Base-by-base conservation (phyloP, 2,113 vertebrate genomes). In the Xerus inauris region DNA sequence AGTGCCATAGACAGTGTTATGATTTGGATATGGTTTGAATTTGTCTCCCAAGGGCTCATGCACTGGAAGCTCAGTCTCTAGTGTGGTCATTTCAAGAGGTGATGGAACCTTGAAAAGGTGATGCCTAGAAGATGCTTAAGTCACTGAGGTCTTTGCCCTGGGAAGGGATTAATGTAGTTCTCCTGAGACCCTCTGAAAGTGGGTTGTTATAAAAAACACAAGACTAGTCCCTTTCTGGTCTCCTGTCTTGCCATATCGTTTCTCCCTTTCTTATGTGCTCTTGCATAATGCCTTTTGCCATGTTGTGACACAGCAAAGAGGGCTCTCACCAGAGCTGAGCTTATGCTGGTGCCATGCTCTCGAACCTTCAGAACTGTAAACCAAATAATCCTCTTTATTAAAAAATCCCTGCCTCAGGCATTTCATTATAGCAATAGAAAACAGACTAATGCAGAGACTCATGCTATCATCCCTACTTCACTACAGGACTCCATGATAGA, bases 381-480 rank as follows among this genome's bases (percentile, higher is more conserved):
- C 24, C 28, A 62, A 11, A 62, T 11, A 64, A 65, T 28, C 1
- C n/a, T 13, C 40, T 77, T 57, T 77, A 76, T 85, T 76, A 30
- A 54, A 80, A 71, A 87, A 69, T 47, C 38, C 32, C 22, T 47
- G 38, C 32, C 24, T 30, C 16, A 38, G 35, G 11, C 38, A 62
- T 59, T 80, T 72, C 75, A 80, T 24, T 62, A 80, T 38, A 72
- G 38, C 47, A 93, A 69, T 13, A 87, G 26, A 80, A 71, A 87
- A 94, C 5, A 67, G 45, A 93, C 24, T 5, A 87, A 22, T 79
- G 59, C 10, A 82, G 35, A 49, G 67, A 51, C 67, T 85, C 86
- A 69, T 30, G 16, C 32, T 95, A 71, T 49, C 42, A 92, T 83
- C 17, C 32, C 45, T 87, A n/a, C 28, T 83, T 95, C 71, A 92